These are phyloP conservation scores for Galerucella nymphaeae DNA, from an alignment of 2,888 invertebrate genomes.

Conservation along the genomic window DNA sequence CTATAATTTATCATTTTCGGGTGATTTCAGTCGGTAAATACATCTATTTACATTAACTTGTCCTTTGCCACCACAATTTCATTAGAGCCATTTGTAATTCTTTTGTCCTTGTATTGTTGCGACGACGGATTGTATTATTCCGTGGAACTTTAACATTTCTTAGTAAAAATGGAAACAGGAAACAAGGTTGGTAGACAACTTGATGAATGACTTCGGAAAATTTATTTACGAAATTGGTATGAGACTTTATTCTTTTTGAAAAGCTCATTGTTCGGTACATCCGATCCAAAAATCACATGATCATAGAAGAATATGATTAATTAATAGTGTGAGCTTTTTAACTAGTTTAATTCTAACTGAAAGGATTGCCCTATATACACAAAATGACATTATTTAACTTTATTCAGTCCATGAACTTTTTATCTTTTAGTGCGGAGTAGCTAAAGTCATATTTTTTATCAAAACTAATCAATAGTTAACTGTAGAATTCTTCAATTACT, in stretches of 20 bases:
- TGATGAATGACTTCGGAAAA: slow-evolving; percentile 30
- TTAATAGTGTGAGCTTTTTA: neutral
- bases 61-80: slow-evolving; percentile 43
- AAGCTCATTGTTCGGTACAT: neutral
- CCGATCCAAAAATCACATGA: slow-evolving; percentile 9
- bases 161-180: slow-evolving; percentile 31
- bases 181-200: slow-evolving; percentile 30
- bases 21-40: slow-evolving; percentile 43
- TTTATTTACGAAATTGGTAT: slow-evolving; percentile 30
- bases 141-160: slow-evolving; percentile 28
- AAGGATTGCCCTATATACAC: neutral
- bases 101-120: slow-evolving; percentile 31
- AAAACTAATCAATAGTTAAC: too few relatives aligned
- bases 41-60: slow-evolving; percentile 44
- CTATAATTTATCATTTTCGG: slow-evolving; percentile 42
- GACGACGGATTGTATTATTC: slow-evolving; percentile 30
- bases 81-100: slow-evolving; percentile 39
- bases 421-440: too few relatives aligned
- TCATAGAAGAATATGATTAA: neutral
- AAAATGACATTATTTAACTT: neutral
- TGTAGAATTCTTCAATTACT: too few relatives aligned
- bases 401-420: too few relatives aligned
- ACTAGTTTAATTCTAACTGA: neutral
- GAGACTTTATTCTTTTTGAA: slow-evolving; percentile 11
- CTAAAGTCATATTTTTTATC: too few relatives aligned